A percentile compares a stretch with the other conserved stretches of the same genome.
Conservation (phyloP, 1,140 invertebrate species). For the Bathynomus jamesi region DNA sequence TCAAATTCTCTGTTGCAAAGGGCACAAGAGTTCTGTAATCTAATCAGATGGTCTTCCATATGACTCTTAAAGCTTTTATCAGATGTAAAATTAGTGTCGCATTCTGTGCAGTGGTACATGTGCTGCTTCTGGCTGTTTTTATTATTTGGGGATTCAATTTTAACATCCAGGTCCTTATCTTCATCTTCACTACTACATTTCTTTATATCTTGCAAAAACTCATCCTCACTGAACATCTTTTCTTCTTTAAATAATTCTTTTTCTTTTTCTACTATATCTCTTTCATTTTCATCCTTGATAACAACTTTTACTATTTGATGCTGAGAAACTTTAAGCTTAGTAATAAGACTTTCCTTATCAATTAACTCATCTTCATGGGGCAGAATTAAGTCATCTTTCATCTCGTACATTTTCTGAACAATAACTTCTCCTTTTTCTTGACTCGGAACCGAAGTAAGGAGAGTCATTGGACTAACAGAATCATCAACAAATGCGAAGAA, state of each 20-base stretch:
- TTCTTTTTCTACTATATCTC: background rate
- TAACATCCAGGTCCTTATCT: slow-evolving; percentile 1
- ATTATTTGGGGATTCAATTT: background rate
- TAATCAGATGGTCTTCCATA: slow-evolving; percentile 34
- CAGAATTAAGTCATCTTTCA: slow-evolving; percentile 23
- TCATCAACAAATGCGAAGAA: slow-evolving; percentile 33
- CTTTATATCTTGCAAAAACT: background rate
- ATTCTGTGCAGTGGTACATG: slow-evolving; percentile 32
- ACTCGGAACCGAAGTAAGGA: slow-evolving; percentile 17
- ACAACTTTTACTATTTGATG: slow-evolving; percentile 4
- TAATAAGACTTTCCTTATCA: slow-evolving; percentile 1
- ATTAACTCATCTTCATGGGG: slow-evolving; percentile 1
- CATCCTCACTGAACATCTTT: background rate
- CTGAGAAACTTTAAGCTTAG: background rate
- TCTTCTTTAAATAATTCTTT: background rate
- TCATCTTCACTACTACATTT: background rate
- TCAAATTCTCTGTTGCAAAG: slow-evolving; percentile 31
- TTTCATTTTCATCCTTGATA: background rate
- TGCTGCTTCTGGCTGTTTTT: background rate
- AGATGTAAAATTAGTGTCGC: slow-evolving; percentile 24
- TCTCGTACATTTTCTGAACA: slow-evolving; percentile 30
- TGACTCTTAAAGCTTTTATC: slow-evolving; percentile 25
- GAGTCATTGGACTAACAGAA: slow-evolving; percentile 16
- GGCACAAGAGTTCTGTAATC: slow-evolving; percentile 34
- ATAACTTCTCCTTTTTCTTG: slow-evolving; percentile 29